Evolutionary conservation across 2,888 invertebrate genomes (phyloP).

Genomic region (Apamea crenata): DNA sequence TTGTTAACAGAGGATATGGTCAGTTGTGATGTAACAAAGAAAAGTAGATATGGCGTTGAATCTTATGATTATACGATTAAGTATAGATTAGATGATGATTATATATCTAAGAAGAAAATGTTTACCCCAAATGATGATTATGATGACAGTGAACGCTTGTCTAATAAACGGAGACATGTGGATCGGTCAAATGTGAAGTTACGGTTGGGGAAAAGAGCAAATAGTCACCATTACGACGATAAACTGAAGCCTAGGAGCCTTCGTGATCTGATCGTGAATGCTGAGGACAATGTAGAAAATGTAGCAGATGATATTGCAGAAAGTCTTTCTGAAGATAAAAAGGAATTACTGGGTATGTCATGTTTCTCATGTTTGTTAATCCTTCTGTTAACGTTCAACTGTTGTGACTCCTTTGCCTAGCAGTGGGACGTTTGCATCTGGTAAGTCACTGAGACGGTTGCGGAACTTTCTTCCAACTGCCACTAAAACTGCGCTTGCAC

Average conservation of each 20-base stretch:
- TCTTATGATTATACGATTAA: slow-evolving; percentile 93
- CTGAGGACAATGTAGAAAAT: slow-evolving; percentile 89
- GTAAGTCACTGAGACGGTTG: too few relatives aligned
- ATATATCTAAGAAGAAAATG: slow-evolving; percentile 80
- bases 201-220: slow-evolving; percentile 89
- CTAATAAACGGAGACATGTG: slow-evolving; percentile 90
- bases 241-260: slow-evolving; percentile 90
- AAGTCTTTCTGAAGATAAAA: slow-evolving; percentile 94
- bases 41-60: slow-evolving; percentile 93
- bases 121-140: slow-evolving; percentile 77
- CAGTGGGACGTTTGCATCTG: too few relatives aligned
- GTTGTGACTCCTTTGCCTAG: neutral
- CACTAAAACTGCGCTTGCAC: too few relatives aligned
- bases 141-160: slow-evolving; percentile 71
- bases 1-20: slow-evolving; percentile 94
- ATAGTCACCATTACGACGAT: slow-evolving; percentile 83
- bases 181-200: slow-evolving; percentile 91
- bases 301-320: slow-evolving; percentile 93
- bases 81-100: slow-evolving; percentile 91
- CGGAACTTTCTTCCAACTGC: too few relatives aligned
- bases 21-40: slow-evolving; percentile 93
- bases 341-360: slow-evolving; percentile 92
- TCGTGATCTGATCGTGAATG: slow-evolving; percentile 89
- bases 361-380: slow-evolving; percentile 2
- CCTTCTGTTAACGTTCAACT: neutral